phyloP scores from a whole-genome alignment of 2,113 vertebrate species.

The Melanocharis versteri region DNA sequence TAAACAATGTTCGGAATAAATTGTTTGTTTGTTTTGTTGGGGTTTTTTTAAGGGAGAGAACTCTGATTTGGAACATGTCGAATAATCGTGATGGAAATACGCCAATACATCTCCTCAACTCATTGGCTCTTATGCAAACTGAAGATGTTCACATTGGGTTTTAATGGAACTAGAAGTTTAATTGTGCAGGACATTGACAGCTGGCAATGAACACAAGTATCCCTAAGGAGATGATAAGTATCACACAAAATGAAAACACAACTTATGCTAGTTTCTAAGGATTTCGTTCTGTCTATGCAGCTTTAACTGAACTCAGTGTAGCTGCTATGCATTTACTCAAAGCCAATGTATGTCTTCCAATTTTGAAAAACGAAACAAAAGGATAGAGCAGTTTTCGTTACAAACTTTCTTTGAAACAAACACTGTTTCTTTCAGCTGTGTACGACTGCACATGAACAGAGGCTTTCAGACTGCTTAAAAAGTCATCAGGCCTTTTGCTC shows the following conservation, averaged over 20 bases:
- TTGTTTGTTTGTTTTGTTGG: background rate
- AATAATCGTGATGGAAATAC: background rate
- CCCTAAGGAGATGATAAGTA: background rate
- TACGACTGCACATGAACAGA: background rate
- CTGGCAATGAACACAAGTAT: background rate
- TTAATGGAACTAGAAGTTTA: background rate
- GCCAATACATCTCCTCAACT: background rate
- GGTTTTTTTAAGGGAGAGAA: background rate
- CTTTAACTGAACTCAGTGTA: background rate
- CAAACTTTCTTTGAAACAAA: background rate
- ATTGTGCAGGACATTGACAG: background rate
- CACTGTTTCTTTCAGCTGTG: background rate
- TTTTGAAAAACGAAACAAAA: background rate
- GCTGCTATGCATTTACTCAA: background rate
- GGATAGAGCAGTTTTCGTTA: background rate
- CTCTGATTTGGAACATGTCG: background rate
- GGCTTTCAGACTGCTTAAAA: background rate
- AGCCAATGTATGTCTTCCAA: background rate
- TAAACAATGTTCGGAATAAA: background rate
- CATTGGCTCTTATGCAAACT: background rate
- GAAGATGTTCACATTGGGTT: background rate
- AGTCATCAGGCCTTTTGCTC: background rate
- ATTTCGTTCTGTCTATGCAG: background rate
- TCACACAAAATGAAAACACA: background rate
- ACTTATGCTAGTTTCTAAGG: background rate